These are phyloP conservation scores for Microplitis manilae DNA, from an alignment of 2,888 invertebrate genomes.

Conservation along the genomic window DNA sequence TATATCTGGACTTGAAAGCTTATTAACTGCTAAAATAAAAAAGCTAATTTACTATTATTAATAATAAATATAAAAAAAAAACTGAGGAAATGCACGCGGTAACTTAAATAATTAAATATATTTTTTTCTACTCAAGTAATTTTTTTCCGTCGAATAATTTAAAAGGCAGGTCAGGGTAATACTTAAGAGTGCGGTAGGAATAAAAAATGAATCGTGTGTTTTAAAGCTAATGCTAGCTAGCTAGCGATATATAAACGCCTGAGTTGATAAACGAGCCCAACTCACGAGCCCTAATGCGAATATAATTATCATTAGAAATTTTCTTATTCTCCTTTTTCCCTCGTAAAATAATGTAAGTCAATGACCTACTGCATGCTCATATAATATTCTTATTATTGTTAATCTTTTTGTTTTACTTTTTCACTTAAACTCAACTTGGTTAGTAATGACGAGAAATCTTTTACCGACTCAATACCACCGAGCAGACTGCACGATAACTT, in stretches of 20 bases:
- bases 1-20: too few species aligned
- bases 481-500: not conserved
- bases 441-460: constrained; percentile 12
- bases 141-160: not conserved
- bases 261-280: constrained; percentile 57
- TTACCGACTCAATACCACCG: not conserved
- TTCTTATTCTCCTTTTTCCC: constrained; percentile 12
- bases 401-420: constrained; percentile 30
- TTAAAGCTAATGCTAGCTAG: constrained; percentile 50
- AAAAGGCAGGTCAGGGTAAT: constrained; percentile 22
- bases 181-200: not conserved
- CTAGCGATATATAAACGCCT: constrained; percentile 47
- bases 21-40: too few species aligned
- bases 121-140: not conserved
- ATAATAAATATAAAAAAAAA: not conserved
- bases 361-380: constrained; percentile 46
- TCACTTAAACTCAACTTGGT: constrained; percentile 12
- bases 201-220: constrained; percentile 50
- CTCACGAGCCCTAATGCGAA: constrained; percentile 59
- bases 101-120: not conserved
- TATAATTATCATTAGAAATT: constrained; percentile 59
- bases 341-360: constrained; percentile 32
- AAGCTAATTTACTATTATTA: not conserved
- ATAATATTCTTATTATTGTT: constrained; percentile 42
- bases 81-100: too few species aligned